These are phyloP conservation scores for Hapalemur alaotrensis DNA, from an alignment of 2,797 vertebrate species.

Conservation along the genomic window DNA sequence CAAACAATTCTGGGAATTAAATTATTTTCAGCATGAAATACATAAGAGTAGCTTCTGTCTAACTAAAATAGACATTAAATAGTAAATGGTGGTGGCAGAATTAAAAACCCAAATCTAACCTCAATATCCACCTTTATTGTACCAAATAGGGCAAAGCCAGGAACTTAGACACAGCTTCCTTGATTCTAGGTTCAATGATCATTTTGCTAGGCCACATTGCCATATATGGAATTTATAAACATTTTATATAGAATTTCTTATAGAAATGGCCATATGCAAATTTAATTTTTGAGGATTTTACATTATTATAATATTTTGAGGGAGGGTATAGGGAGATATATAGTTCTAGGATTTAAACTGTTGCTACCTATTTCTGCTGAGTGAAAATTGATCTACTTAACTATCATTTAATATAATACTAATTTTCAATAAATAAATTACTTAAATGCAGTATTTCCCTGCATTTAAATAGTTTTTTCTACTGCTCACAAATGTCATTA, in stretches of 20 bases:
- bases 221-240: accelerated
- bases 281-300: not conserved
- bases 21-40: not conserved
- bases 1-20: not conserved
- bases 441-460: not conserved
- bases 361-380: not conserved
- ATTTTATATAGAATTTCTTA: not conserved
- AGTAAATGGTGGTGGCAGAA: not conserved
- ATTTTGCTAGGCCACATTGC: not conserved
- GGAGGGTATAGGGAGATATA: not conserved
- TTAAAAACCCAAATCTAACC: not conserved
- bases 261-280: not conserved
- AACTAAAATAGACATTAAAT: not conserved
- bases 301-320: not conserved
- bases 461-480: not conserved
- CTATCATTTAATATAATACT: not conserved
- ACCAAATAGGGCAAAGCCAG: not conserved
- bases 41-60: not conserved
- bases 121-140: not conserved
- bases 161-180: not conserved
- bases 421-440: not conserved
- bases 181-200: not conserved
- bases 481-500: not conserved
- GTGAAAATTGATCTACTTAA: not conserved
- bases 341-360: not conserved